Base-by-base conservation (phyloP, 2,888 invertebrate genomes). In the Polymixis lichenea region DNA sequence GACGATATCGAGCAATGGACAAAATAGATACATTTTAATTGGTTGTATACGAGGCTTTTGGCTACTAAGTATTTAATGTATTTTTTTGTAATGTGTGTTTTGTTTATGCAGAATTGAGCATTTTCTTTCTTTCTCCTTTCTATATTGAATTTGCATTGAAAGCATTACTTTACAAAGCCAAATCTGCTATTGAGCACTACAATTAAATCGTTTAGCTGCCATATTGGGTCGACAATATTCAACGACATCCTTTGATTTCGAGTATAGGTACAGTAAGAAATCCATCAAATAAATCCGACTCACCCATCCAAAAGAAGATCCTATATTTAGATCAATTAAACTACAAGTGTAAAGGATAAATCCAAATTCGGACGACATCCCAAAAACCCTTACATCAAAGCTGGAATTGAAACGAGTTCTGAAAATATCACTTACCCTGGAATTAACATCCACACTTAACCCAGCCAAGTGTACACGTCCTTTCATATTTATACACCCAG, bases 281-380 rank as follows among this genome's bases (percentile, higher is more conserved):
- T 1, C 55, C 19, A 17, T 15, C 28, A 22, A 64, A 46, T 51
- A 64, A 64, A 53, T 53, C 64, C 56, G 7, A 53, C 17, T 64
- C 2, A 51, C 22, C 22, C 51, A 2, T 22, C 55, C 55, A 55
- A 25, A 43, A 46, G 25, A 74, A 46, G 53, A 56, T 6, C 13
- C 25, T 61, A 73, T 72, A 60, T 75, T 72, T 38, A 78, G 58
- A 80, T 72, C 75, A 84, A 75, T 72, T 62, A 53, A 65, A 65
- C 64, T 38, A 32, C 49, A 13, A 58, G 43, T 46, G 19, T 2
- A 56, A 72, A 58, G 49, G 22, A 55, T 49, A 74, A 38, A 38
- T 68, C 25, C 7, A 19, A 73, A 58, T 55, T 60, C 32, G 32
- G 19, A 49, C 28, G 43, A 64, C 56, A 58, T 51, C 25, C 46